Percentiles rank a stretch among this genome's conserved stretches.
phyloP scores from a whole-genome alignment of 1,140 invertebrate genomes.

The Panulirus ornatus region DNA sequence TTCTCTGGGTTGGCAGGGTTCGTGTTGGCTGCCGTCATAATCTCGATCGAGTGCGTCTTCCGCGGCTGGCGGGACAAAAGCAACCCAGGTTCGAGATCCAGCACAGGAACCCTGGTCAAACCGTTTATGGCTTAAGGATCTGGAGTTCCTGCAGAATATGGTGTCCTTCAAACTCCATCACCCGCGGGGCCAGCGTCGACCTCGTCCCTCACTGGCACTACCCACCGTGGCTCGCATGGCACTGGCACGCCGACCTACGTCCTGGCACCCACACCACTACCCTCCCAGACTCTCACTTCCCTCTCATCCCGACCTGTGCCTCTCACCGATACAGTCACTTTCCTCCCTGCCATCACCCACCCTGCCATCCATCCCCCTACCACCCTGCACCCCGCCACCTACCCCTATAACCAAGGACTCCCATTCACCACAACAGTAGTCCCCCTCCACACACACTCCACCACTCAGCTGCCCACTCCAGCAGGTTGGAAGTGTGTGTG shows the following conservation, averaged over 20 bases:
- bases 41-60: slow-evolving; percentile 60
- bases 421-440: too few species aligned
- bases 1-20: slow-evolving; percentile 55
- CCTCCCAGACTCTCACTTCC: not conserved
- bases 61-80: slow-evolving; percentile 27
- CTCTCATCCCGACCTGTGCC: not conserved
- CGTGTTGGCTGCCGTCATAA: slow-evolving; percentile 63
- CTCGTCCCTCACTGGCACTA: not conserved
- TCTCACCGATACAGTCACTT: not conserved
- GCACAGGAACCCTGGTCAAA: slow-evolving; percentile 67
- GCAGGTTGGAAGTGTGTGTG: too few species aligned
- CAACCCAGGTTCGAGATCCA: slow-evolving; percentile 55
- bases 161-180: slow-evolving; percentile 20
- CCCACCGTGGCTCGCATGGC: not conserved
- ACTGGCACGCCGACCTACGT: not conserved
- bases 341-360: not conserved
- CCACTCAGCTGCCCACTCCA: too few species aligned
- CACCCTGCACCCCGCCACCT: not conserved
- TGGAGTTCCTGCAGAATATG: slow-evolving; percentile 55
- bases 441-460: too few species aligned
- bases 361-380: not conserved
- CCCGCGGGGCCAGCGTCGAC: not conserved
- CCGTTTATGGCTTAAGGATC: slow-evolving; percentile 69
- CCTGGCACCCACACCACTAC: not conserved
- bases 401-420: too few species aligned